phyloP scores from a whole-genome alignment of 1,140 invertebrate genomes.

The Dreissena rostriformis region DNA sequence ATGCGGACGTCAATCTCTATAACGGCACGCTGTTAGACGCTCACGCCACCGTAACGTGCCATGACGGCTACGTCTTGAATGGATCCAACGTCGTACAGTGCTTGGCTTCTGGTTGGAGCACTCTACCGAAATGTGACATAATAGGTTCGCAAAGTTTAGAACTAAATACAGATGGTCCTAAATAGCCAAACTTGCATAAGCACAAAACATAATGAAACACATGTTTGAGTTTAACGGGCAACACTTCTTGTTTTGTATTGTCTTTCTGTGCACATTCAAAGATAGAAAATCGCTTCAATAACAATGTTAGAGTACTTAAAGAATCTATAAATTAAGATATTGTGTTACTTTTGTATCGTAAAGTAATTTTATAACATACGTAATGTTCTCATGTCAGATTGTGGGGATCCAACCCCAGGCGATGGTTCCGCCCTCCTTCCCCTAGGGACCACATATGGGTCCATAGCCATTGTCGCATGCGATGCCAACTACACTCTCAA shows the following conservation, averaged over 20 bases:
- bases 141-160: too few relatives aligned
- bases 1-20: neutral
- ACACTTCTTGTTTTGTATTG: too few relatives aligned
- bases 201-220: too few relatives aligned
- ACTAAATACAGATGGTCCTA: too few relatives aligned
- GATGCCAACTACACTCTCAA: neutral
- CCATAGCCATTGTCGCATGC: neutral
- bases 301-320: too few relatives aligned
- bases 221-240: too few relatives aligned
- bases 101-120: constrained; percentile 2
- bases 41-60: neutral
- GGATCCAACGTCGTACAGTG: neutral
- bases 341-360: too few relatives aligned
- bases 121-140: neutral
- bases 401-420: neutral
- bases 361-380: neutral
- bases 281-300: too few relatives aligned
- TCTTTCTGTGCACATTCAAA: too few relatives aligned
- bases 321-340: too few relatives aligned
- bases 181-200: too few relatives aligned
- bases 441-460: neutral
- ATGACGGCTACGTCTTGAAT: constrained; percentile 5
- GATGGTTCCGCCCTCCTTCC: neutral
- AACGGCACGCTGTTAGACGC: neutral
- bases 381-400: constrained; percentile 10